Evolutionary conservation across 30 jellyfish, hydroid and myxozoan genomes (phyloP), one percentile per base, ranked within the genome.

Genomic region (Pseudorhiza aurosa): DNA sequence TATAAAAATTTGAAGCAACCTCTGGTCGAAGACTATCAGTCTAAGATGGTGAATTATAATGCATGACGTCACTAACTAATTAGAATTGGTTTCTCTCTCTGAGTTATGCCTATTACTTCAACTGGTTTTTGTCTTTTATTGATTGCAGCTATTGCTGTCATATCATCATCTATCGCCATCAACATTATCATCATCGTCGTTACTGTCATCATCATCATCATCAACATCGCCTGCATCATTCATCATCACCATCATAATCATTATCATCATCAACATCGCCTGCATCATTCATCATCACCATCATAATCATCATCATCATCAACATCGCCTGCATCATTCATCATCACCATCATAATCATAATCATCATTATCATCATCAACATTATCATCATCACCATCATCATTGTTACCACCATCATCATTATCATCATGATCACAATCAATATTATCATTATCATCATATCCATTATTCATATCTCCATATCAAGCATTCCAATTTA

Each of bases 1-100:
- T 26, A 90, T 40, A 76, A 62, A 53, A 85, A 93, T 65, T 58
- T 93, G 51, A 39, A 79, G 46, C 26, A 70, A 22, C 99, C 99
- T 0, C 55, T 93, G 19, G 85, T 85, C 17, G 76, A 68, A 24
- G 96, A 90, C 26, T 51, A 35, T 49, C 18, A 56, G 40, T 15
- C 67, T 8, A 53, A 21, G 4, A 19, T 15, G 1, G 36, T 12
- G 19, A 19, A 8, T 53, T 33, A 22, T 53, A 2, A 53, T 53
- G 24, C 67, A 15, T 53, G 67, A 53, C 4, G 35, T 14, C 6
- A 53, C 14, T 19, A 53, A 53, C 67, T 14, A 53, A n/a, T n/a
- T n/a, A n/a, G n/a, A n/a, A n/a, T n/a, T n/a, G n/a, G n/a, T n/a
- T n/a, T n/a, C n/a, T n/a, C n/a, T n/a, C n/a, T n/a, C n/a, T n/a